Base-by-base conservation (phyloP, 1,140 invertebrate genomes). In the Mycetomoellerius zeteki region DNA sequence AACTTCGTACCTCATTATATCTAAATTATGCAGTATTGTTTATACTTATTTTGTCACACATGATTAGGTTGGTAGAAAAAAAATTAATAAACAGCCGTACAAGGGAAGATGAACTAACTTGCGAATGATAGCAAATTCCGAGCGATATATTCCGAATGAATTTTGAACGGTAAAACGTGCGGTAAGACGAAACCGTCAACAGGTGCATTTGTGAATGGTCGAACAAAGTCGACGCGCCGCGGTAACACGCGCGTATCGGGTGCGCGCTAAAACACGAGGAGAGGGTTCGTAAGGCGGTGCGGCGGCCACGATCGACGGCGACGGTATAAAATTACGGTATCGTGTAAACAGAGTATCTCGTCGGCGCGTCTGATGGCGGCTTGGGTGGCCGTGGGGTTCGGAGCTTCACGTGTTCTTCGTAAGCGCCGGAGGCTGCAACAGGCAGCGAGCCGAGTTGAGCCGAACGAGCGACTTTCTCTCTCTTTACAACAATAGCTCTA, bases 291-390 rank as follows among this genome's bases (percentile, higher is more conserved):
- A 87, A 89, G 71, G 85, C 47, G 88, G 78, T 56, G 56, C 37
- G 58, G 54, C 81, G 75, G 24, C 88, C 91, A 90, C 91, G 93
- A 94, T 93, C 93, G 92, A 93, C 90, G 92, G 93, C 92, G 92
- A 93, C 90, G 92, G 93, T 94, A 94, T 94, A 93, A 94, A 94
- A 94, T 94, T 93, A 94, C 93, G 88, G 91, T 94, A 94, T 93
- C 92, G 91, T 94, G 93, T 94, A 94, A 94, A 94, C 94, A 94
- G 82, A 90, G 90, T 88, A 92, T 92, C 91, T 92, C 88, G 94
- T 94, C 94, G 93, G 94, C 92, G 87, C 93, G 93, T 94, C 92
- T 94, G 94, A 94, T 94, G 91, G 77, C 93, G 86, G 90, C 92
- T 85, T 94, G 94, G 94, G 94, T 94, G 94, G 94, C 92, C 93